Base-by-base conservation (phyloP, 2,888 invertebrate genomes). In the Athalia rosae region DNA sequence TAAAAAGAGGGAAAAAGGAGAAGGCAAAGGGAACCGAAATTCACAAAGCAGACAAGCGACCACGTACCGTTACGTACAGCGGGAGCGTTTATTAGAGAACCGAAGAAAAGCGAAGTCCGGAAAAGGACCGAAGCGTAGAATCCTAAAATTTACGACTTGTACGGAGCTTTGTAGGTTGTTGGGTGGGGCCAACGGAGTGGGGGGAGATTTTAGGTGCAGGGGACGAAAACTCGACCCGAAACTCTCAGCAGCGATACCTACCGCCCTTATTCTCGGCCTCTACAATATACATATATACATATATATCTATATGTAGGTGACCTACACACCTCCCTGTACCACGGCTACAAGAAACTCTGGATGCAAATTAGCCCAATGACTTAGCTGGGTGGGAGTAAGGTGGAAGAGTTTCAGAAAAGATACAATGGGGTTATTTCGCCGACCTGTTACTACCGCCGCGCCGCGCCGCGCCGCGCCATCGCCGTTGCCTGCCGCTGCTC, bases 361-460 rank as follows among this genome's bases (percentile, higher is more conserved):
- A 69, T 69, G 69, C 69, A 69, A 69, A 69, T 69, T 69, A 69
- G 48, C 9, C 58, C 56, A 69, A 69, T 58, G 56, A 56, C 58
- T 69, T 15, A 69, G 45, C 28, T 28, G 28, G 28, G 28, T 28
- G 28, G 28, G 28, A 28, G 28, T 28, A 28, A 2, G 28, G 28
- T 28, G 28, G 28, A 28, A 28, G 28, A 28, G 28, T 28, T 28
- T 28, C 28, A 28, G 28, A 28, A 28, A 28, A 28, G 66, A 66
- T 48, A 48, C 28, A 13, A 15, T 13, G 43, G 56, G 50, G 45
- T 69, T 69, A 69, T 58, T 56, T 45, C n/a, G 7, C 2, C 43
- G 58, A 69, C 41, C 56, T 45, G 28, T 11, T 11, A 43, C 43
- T 13, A n/a, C 28, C 48, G 41, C 4, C 3, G 48, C 1, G n/a